These are phyloP conservation scores for Dynastes grantii DNA, from an alignment of 2,888 invertebrate species.

Conservation along the genomic window DNA sequence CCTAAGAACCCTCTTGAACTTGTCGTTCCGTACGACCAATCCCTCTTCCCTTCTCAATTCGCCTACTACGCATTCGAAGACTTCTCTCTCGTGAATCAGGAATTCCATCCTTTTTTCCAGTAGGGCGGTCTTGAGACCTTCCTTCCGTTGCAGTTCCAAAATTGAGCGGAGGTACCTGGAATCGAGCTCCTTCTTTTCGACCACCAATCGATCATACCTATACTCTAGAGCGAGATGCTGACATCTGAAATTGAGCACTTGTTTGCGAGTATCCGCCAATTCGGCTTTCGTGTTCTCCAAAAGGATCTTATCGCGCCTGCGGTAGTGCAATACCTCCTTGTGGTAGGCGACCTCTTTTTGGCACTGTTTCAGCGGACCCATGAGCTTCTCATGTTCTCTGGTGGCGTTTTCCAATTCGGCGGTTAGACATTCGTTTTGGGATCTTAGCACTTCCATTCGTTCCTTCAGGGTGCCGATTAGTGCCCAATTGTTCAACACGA, in stretches of 20 bases:
- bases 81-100: not conserved
- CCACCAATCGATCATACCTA: not conserved
- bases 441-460: not conserved
- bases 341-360: not conserved
- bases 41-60: not conserved
- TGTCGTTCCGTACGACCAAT: not conserved
- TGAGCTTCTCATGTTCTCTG: too few relatives aligned
- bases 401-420: not conserved
- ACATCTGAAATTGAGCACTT: not conserved
- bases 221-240: conserved; percentile 1
- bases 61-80: not conserved
- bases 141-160: not conserved
- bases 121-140: not conserved
- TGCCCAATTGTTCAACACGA: conserved; percentile 23
- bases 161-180: not conserved
- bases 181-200: conserved; percentile 16
- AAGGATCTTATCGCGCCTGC: not conserved
- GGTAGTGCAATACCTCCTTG: not conserved
- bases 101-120: not conserved
- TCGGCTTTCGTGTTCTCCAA: not conserved
- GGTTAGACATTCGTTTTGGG: conserved; percentile 8
- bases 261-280: not conserved
- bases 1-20: not conserved
- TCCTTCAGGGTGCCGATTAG: not conserved
- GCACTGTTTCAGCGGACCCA: not conserved